phyloP scores from a whole-genome alignment of 2,797 vertebrate species.

The Melanitta fusca region DNA sequence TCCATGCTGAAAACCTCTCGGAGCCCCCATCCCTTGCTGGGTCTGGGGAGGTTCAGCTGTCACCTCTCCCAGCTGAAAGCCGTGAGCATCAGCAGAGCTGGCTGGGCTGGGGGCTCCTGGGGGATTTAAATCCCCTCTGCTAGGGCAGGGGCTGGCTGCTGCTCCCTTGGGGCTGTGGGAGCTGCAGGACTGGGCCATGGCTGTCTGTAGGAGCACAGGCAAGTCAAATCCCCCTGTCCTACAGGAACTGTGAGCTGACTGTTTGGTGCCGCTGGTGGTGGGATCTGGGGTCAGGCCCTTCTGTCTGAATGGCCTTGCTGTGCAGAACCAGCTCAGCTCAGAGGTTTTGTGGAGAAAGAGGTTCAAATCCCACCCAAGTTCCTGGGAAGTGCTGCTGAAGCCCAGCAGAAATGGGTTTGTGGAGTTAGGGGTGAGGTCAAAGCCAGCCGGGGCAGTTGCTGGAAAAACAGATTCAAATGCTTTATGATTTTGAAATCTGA shows the following conservation, averaged over 20 bases:
- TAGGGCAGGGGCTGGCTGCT: neutral
- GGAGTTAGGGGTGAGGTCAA: neutral
- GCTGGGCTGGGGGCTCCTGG: neutral
- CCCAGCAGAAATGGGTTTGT: neutral
- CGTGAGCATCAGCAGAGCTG: neutral
- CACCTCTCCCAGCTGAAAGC: neutral
- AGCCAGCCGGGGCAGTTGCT: neutral
- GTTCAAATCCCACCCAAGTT: accelerated
- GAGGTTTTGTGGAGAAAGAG: neutral
- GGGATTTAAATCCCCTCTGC: neutral
- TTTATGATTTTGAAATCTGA: neutral
- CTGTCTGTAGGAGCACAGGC: accelerated
- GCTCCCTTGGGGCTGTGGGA: neutral
- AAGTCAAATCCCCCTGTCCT: neutral
- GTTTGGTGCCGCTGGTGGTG: neutral
- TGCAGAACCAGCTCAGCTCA: neutral
- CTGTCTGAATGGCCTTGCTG: neutral
- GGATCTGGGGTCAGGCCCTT: neutral
- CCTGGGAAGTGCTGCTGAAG: accelerated
- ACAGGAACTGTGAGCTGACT: neutral
- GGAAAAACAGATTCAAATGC: neutral
- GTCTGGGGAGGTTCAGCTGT: neutral
- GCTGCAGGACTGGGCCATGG: accelerated
- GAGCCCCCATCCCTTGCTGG: neutral
- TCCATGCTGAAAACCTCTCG: neutral